These are phyloP conservation scores for Siderastrea radians DNA, from an alignment of 92 coral and sea anemone species.

Conservation along the genomic window DNA sequence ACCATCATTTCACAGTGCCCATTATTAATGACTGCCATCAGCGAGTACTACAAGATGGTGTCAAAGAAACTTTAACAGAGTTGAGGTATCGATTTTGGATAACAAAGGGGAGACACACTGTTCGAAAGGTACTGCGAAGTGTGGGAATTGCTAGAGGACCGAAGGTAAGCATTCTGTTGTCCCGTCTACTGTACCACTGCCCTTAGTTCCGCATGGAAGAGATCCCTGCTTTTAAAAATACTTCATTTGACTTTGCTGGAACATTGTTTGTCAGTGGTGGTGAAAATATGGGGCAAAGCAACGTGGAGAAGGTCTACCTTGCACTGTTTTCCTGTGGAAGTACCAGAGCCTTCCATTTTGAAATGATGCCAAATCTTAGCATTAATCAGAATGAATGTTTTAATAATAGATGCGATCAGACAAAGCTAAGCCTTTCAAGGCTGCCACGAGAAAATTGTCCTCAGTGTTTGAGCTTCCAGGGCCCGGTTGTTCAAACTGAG, in stretches of 20 bases:
- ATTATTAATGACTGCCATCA: not conserved
- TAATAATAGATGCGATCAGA: no score
- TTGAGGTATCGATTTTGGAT: constrained; percentile 13
- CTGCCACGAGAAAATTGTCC: no score
- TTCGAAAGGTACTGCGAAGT: not conserved
- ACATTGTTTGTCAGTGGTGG: not conserved
- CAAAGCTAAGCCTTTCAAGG: no score
- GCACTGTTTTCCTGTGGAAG: not conserved
- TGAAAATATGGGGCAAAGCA: not conserved
- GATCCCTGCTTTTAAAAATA: not conserved
- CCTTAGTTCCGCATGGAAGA: not conserved
- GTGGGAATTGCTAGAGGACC: not conserved
- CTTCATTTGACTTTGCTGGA: not conserved
- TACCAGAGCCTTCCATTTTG: not conserved
- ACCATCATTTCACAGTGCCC: not conserved
- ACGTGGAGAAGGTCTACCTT: not conserved
- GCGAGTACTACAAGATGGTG: constrained; percentile 11
- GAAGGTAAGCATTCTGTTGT: not conserved
- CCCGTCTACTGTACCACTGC: not conserved
- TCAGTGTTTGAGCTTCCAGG: no score
- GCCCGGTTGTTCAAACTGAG: no score
- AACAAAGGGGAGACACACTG: not conserved
- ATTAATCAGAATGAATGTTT: no score
- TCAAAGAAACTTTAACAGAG: constrained; percentile 7
- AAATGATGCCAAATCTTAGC: no score